Percentiles rank a stretch among this genome's conserved stretches.
Conservation (phyloP, 1,140 invertebrate species). For the Adoxophyes honmai region DNA sequence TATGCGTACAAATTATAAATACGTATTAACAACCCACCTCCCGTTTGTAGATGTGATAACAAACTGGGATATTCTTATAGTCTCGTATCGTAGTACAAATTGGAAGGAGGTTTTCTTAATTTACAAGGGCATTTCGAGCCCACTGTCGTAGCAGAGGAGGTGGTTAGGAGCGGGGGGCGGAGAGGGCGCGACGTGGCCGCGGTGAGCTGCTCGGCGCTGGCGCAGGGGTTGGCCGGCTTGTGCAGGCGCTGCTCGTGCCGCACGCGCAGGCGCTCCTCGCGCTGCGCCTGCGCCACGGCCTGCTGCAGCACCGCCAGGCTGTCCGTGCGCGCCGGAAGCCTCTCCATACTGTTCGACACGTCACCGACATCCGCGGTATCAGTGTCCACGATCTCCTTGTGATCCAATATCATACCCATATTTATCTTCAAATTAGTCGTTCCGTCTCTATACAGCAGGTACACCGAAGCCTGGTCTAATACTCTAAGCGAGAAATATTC, state of each 20-base stretch:
- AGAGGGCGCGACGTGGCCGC: conserved; percentile 39
- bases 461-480: conserved; percentile 63
- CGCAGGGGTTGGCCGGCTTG: conserved; percentile 21
- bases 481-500: conserved; percentile 63
- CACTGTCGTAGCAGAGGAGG: background rate
- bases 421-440: conserved; percentile 58
- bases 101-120: background rate
- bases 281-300: conserved; percentile 45
- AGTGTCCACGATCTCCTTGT: conserved; percentile 64
- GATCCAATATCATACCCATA: conserved; percentile 65
- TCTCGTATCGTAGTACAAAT: background rate
- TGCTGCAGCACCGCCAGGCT: conserved; percentile 51
- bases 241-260: conserved; percentile 42
- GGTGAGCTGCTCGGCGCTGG: conserved; percentile 42
- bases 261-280: conserved; percentile 35
- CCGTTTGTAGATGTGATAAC: too few species aligned
- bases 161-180: conserved; percentile 2
- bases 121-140: background rate
- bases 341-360: conserved; percentile 54
- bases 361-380: conserved; percentile 60
- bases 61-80: background rate
- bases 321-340: conserved; percentile 52
- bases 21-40: too few species aligned
- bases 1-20: too few species aligned
- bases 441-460: conserved; percentile 60